Percentiles rank a stretch among this genome's conserved stretches.
These are phyloP conservation scores for Papilio elwesi DNA, from an alignment of 2,888 invertebrate genomes.

Conservation along the genomic window DNA sequence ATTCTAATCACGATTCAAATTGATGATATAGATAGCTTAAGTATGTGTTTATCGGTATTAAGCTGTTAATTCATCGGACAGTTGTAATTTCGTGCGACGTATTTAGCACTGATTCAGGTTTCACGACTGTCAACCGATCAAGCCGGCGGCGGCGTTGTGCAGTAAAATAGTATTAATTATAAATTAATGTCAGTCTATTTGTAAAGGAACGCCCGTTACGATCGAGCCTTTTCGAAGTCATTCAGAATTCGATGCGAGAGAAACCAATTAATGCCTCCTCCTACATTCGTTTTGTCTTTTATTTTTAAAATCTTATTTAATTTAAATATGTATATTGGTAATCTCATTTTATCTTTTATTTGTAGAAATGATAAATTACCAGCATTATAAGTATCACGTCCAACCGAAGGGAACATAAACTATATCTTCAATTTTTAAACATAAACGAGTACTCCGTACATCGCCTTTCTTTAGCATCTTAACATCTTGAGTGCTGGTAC, in stretches of 20 bases:
- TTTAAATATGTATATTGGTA: slow-evolving; percentile 1
- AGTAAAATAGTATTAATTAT: slow-evolving; percentile 34
- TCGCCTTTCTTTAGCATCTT: no score
- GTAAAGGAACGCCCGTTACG: slow-evolving; percentile 25
- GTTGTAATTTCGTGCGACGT: slow-evolving; percentile 18
- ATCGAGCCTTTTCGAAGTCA: slow-evolving; percentile 21
- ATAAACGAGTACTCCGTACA: no score
- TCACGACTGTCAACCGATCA: neutral
- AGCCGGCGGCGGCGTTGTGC: slow-evolving; percentile 1
- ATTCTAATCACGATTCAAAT: slow-evolving; percentile 13
- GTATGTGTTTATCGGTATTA: slow-evolving; percentile 9
- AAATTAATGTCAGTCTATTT: slow-evolving; percentile 35
- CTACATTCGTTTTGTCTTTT: slow-evolving; percentile 3
- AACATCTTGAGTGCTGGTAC: no score
- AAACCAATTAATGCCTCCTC: slow-evolving; percentile 22
- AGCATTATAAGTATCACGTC: no score
- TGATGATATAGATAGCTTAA: neutral
- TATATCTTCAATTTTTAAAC: no score
- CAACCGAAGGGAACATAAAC: no score
- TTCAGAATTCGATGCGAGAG: slow-evolving; percentile 16
- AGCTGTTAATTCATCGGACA: slow-evolving; percentile 6
- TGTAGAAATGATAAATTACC: no score
- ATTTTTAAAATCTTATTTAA: neutral
- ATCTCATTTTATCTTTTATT: neutral
- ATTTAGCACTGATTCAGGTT: neutral